Evolutionary conservation across 1,140 invertebrate genomes (phyloP), one percentile per base, ranked within the genome.

Genomic region (Monochamus saltuarius): DNA sequence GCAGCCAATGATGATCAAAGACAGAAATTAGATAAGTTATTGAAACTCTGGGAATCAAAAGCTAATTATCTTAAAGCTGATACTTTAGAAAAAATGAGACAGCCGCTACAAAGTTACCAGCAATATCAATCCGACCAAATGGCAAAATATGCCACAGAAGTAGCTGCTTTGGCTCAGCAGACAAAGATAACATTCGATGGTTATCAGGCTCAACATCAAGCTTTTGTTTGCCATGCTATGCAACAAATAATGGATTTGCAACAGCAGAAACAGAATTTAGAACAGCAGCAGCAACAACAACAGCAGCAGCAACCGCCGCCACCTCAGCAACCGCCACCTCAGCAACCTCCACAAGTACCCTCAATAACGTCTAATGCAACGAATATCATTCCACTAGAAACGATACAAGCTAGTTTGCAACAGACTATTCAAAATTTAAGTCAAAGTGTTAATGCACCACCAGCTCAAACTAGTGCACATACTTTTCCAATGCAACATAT

Each of bases 1-100:
- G 82, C 83, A 81, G 89, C 91, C 46, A 87, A 82, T 16, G 90
- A 93, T 46, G 94, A 97, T 36, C 92, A 95, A 77, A 86, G 90
- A 68, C 84, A 84, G 64, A 98, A 97, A 80, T 80, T 98, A 39
- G 89, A 90, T 70, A 98, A 98, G 82, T 79, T 98, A 46, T 80
- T 97, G 14, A 91, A 89, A 50, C 79, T 98, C 9, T 99, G 96
- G 96, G 94, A 97, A 76, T 93, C 92, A 54, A 97, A 98, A 78
- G 89, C 89, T 61, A 95, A 96, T 80, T 97, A 97, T 78, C 94
- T 98, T 75, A 88, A 89, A 71, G 80, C 86, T 40, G 83, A 85
- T 2, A 91, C 94, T 55, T 88, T 97, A 62, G 90, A 93, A 47
- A 89, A 91, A 76, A 81, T 95, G 76, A 88, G 89, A 69, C 86